These are phyloP conservation scores for Heterodera filipjevi DNA, from an alignment of 2,888 invertebrate genomes.

Conservation along the genomic window DNA sequence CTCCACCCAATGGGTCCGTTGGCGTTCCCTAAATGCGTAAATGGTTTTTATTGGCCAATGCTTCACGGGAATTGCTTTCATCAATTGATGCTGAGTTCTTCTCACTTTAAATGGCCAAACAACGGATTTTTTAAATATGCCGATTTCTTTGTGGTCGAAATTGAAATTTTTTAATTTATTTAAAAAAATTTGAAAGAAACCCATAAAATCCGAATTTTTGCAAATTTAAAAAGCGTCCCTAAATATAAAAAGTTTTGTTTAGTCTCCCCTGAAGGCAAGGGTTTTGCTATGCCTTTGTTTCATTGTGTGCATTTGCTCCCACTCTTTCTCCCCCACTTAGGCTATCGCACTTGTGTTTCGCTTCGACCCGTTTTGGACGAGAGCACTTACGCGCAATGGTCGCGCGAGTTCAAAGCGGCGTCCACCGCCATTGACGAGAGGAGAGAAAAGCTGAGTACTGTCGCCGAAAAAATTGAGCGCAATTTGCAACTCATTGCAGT, in stretches of 20 bases:
- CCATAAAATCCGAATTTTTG: too few relatives aligned
- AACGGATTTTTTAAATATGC: neutral
- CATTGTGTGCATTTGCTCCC: too few relatives aligned
- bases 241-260: too few relatives aligned
- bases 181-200: too few relatives aligned
- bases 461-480: slow-evolving; percentile 88
- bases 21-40: slow-evolving; percentile 15
- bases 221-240: too few relatives aligned
- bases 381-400: slow-evolving; percentile 84
- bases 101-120: neutral
- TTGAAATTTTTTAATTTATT: neutral
- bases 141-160: too few relatives aligned
- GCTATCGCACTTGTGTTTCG: slow-evolving; percentile 89
- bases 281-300: too few relatives aligned
- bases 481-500: slow-evolving; percentile 83
- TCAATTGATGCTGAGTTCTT: neutral
- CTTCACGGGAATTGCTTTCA: neutral
- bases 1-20: neutral
- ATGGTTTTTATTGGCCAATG: neutral
- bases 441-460: slow-evolving; percentile 86
- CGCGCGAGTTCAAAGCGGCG: slow-evolving; percentile 83
- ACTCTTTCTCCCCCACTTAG: too few relatives aligned
- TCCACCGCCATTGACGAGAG: slow-evolving; percentile 81
- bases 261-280: too few relatives aligned
- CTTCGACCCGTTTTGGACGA: slow-evolving; percentile 80